Conservation (phyloP, 92 coral and sea anemone species). For the Bergia sp. region DNA sequence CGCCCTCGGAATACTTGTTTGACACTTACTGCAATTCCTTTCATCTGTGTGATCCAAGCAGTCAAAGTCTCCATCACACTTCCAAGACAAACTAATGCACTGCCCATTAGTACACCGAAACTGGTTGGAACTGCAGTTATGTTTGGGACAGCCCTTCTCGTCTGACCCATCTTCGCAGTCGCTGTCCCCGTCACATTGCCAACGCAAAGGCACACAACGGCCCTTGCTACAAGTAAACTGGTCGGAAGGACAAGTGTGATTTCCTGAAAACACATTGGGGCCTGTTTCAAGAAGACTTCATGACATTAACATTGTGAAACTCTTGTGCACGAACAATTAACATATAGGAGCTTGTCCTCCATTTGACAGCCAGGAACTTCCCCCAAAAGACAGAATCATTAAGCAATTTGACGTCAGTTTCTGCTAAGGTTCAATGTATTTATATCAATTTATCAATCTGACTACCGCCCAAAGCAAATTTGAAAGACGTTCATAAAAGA, state of each 20-base stretch:
- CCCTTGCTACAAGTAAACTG: conserved; percentile 75
- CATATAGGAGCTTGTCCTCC: too few species aligned
- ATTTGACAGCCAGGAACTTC: not conserved
- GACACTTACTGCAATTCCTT: conserved; percentile 78
- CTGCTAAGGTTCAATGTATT: not conserved
- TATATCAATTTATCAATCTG: too few species aligned
- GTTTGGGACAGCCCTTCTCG: conserved; percentile 65
- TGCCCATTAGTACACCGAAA: conserved; percentile 65
- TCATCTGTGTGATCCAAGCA: conserved; percentile 84
- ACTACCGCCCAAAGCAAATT: too few species aligned
- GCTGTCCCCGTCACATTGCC: conserved; percentile 64
- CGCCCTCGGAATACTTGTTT: too few species aligned
- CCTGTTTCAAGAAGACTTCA: not conserved
- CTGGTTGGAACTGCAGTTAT: conserved; percentile 60
- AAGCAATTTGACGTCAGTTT: not conserved
- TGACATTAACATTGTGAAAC: conserved; percentile 38
- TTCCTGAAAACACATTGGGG: not conserved
- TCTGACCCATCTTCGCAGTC: conserved; percentile 76
- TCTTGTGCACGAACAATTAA: too few species aligned
- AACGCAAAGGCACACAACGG: conserved; percentile 64
- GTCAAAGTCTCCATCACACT: conserved; percentile 83
- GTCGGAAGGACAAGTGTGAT: conserved; percentile 4
- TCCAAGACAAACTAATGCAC: conserved; percentile 61
- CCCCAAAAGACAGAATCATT: not conserved
- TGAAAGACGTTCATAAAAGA: too few species aligned